A percentile compares a stretch with the other conserved stretches of the same genome.
Conservation (phyloP, 1,140 invertebrate species). For the Magallana gigas region DNA sequence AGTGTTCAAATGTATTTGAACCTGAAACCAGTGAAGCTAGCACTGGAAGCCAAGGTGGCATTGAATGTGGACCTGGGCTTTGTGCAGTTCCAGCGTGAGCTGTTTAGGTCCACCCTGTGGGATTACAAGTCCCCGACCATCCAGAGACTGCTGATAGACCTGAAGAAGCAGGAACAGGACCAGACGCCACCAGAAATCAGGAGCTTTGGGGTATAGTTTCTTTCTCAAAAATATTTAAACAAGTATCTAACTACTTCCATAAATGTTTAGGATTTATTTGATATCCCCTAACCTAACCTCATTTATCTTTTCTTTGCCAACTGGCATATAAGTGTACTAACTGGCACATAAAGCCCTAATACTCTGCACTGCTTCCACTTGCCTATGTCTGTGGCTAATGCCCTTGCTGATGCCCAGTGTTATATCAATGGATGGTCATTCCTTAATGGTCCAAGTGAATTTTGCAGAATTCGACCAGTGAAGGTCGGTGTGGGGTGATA, state of each 20-base stretch:
- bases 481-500: constrained; percentile 51
- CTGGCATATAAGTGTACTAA: no score
- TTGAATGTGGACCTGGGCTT: constrained; percentile 59
- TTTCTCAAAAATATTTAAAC: no score
- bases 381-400: no score
- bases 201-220: constrained; percentile 43
- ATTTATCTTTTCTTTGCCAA: no score
- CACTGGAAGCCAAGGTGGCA: constrained; percentile 59
- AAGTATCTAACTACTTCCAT: no score
- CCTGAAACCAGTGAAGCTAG: constrained; percentile 58
- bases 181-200: constrained; percentile 56
- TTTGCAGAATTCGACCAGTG: constrained; percentile 20
- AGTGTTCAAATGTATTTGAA: constrained; percentile 39
- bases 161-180: constrained; percentile 60
- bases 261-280: no score
- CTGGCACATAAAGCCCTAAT: no score
- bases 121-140: constrained; percentile 60
- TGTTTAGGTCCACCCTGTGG: constrained; percentile 61
- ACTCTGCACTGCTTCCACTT: no score
- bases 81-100: constrained; percentile 52
- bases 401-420: no score
- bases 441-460: no score
- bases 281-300: no score
- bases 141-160: constrained; percentile 59
- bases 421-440: no score